A percentile compares a stretch with the other conserved stretches of the same genome.
Conservation (phyloP, 2,113 vertebrate species). For the Microtus montanus region DNA sequence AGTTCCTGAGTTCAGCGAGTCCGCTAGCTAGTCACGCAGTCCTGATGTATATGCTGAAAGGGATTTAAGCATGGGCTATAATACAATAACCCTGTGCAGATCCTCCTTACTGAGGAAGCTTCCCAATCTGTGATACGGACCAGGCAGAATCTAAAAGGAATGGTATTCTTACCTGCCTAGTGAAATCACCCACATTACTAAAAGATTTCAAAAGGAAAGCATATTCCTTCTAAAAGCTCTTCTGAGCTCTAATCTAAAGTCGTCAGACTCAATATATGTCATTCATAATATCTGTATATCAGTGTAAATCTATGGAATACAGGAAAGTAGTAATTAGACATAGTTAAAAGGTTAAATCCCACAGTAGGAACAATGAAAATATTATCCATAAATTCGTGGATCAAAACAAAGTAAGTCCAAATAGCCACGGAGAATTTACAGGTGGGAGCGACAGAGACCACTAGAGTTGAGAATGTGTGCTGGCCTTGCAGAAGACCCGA, state of each 20-base stretch:
- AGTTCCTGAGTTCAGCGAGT: conserved; percentile 13
- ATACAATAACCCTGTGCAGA: neutral
- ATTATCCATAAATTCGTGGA: neutral
- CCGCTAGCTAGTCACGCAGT: neutral
- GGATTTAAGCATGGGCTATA: conserved; percentile 6
- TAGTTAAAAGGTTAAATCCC: conserved; percentile 10
- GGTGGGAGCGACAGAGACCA: neutral
- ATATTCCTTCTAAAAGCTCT: conserved; percentile 23
- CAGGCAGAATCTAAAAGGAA: conserved; percentile 24
- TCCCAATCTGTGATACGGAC: conserved; percentile 16
- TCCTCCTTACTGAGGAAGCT: neutral
- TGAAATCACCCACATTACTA: conserved; percentile 47
- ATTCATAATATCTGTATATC: neutral
- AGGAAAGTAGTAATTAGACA: conserved; percentile 16
- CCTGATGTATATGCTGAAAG: conserved; percentile 20
- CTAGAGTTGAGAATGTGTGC: neutral
- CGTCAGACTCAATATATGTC: neutral
- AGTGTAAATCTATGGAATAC: conserved; percentile 30
- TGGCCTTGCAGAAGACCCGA: neutral
- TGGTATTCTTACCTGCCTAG: conserved; percentile 39
- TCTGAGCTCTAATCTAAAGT: conserved; percentile 51
- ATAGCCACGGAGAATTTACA: neutral
- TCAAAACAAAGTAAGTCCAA: conserved; percentile 29
- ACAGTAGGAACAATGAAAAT: conserved; percentile 39
- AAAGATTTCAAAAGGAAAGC: conserved; percentile 9